Percentiles rank a stretch among this genome's conserved stretches.
These are phyloP conservation scores for Ernsta delagoae DNA, from an alignment of 2,888 invertebrate species.

Conservation along the genomic window DNA sequence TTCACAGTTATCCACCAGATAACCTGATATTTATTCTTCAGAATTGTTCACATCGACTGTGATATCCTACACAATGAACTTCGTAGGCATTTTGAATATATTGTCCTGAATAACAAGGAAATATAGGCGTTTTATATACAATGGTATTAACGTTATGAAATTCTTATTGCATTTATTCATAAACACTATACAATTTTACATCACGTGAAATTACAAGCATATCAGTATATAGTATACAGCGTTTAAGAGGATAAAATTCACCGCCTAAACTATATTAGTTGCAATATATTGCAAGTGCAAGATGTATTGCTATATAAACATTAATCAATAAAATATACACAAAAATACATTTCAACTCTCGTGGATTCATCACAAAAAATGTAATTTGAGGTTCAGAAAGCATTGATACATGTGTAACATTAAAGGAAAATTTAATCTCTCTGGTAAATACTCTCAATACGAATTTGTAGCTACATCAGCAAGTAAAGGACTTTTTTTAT, in stretches of 20 bases:
- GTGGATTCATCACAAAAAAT: constrained; percentile 26
- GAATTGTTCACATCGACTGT: constrained; percentile 74
- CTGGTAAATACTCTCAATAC: not conserved
- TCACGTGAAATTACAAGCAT: constrained; percentile 66
- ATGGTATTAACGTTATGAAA: constrained; percentile 60
- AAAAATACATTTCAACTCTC: constrained; percentile 50
- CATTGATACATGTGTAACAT: not conserved
- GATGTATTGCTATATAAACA: constrained; percentile 16
- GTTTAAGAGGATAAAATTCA: constrained; percentile 48
- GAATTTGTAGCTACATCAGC: not conserved
- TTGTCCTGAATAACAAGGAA: constrained; percentile 74
- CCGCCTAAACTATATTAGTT: constrained; percentile 48
- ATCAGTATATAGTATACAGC: constrained; percentile 41
- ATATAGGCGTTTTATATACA: constrained; percentile 75
- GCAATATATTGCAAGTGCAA: constrained; percentile 46
- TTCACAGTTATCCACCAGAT: constrained; percentile 78
- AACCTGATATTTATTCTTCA: constrained; percentile 74
- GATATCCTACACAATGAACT: constrained; percentile 78
- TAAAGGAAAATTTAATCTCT: not conserved
- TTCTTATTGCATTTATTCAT: constrained; percentile 65
- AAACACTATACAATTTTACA: constrained; percentile 81
- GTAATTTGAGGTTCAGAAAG: constrained; percentile 16
- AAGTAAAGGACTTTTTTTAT: too few relatives aligned
- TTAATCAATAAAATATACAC: constrained; percentile 51
- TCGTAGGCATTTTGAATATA: constrained; percentile 72